phyloP scores from a whole-genome alignment of 2,113 vertebrate genomes.

The Salvelinus fontinalis region DNA sequence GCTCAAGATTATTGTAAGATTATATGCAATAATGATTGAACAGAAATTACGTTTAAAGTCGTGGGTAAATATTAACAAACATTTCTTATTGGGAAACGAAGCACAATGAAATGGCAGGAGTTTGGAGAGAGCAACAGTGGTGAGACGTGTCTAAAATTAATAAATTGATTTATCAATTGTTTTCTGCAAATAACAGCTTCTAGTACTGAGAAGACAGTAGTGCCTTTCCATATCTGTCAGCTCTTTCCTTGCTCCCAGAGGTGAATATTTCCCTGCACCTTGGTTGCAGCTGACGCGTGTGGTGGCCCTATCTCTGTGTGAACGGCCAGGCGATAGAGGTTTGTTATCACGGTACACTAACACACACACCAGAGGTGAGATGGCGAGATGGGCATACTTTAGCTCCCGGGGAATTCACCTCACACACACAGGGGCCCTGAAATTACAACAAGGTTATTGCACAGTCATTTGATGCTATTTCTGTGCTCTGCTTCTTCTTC shows the following conservation, averaged over 20 bases:
- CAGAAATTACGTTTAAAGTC: too few species aligned
- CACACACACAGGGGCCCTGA: not conserved
- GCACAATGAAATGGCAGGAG: too few species aligned
- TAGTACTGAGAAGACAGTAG: slow-evolving; percentile 5
- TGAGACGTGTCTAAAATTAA: too few species aligned
- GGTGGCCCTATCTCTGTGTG: slow-evolving; percentile 54
- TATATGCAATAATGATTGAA: too few species aligned
- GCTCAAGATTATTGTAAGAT: too few species aligned
- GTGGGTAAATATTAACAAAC: too few species aligned
- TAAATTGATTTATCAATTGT: too few species aligned
- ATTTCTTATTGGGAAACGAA: too few species aligned
- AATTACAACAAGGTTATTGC: not conserved
- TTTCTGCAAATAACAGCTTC: too few species aligned
- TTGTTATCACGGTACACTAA: slow-evolving; percentile 39
- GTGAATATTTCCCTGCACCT: slow-evolving; percentile 34
- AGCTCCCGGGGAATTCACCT: slow-evolving; percentile 9
- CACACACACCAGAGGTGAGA: slow-evolving; percentile 41
- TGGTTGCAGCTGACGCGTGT: slow-evolving; percentile 38
- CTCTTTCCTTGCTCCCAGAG: slow-evolving; percentile 25
- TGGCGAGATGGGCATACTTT: slow-evolving; percentile 41
- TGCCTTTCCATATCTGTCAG: slow-evolving; percentile 31
- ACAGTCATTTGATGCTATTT: not conserved
- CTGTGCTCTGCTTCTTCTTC: not conserved
- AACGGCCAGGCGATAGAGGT: slow-evolving; percentile 34
- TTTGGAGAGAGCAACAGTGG: too few species aligned